phyloP scores from a whole-genome alignment of 2,113 vertebrate species.

The Dolichallabes microphthalmus region DNA sequence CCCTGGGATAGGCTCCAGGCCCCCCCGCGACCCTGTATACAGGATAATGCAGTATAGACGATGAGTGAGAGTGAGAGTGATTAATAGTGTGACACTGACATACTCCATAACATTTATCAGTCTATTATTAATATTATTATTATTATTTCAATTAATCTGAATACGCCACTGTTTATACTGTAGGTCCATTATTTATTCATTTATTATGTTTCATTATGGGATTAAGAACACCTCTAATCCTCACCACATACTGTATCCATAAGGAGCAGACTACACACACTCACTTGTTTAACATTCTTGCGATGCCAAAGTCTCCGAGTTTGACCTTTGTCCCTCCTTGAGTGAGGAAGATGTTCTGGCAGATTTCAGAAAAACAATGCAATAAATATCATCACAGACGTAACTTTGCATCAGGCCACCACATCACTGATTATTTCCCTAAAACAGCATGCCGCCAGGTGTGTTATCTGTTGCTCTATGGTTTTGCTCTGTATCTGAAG shows the following conservation, averaged over 20 bases:
- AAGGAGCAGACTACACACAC: slow-evolving; percentile 48
- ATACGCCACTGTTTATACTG: background rate
- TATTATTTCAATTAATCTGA: background rate
- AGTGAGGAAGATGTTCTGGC: slow-evolving; percentile 89
- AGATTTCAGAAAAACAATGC: slow-evolving; percentile 2
- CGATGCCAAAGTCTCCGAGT: slow-evolving; percentile 94
- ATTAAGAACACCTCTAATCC: background rate
- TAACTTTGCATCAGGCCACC: background rate
- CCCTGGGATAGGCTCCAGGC: too few relatives aligned
- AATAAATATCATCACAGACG: background rate
- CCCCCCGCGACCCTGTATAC: too few relatives aligned
- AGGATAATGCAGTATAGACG: too few relatives aligned
- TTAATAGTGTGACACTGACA: background rate
- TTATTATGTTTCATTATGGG: background rate
- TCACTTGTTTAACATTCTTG: slow-evolving; percentile 87
- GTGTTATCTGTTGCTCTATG: background rate
- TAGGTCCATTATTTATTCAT: background rate
- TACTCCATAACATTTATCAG: background rate
- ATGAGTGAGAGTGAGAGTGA: background rate
- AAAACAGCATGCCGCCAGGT: background rate
- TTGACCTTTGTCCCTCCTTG: slow-evolving; percentile 80
- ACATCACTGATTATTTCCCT: too few relatives aligned
- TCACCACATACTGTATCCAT: background rate
- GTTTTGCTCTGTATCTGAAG: background rate
- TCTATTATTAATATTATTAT: background rate